phyloP scores from a whole-genome alignment of 1,140 invertebrate species.

The Aphelenchoides avenae region DNA sequence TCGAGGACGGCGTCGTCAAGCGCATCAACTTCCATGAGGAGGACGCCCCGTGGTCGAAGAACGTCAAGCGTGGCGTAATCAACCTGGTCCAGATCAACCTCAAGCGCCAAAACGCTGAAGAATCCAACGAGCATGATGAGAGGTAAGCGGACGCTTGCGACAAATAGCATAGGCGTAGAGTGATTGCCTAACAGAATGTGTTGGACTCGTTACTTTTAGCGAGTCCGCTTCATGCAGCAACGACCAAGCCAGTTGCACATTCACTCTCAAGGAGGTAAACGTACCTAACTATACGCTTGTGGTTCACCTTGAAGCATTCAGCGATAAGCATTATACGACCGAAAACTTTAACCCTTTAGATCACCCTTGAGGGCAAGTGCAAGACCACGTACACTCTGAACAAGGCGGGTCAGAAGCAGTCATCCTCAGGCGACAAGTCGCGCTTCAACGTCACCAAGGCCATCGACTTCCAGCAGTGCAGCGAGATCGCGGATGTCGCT shows the following conservation, averaged over 20 bases:
- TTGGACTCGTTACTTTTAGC: too few relatives aligned
- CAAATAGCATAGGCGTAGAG: too few relatives aligned
- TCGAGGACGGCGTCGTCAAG: slow-evolving; percentile 28
- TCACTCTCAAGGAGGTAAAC: slow-evolving; percentile 30
- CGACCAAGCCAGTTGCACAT: slow-evolving; percentile 4
- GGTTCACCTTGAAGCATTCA: too few relatives aligned
- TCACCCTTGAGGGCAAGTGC: slow-evolving; percentile 34
- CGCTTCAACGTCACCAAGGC: slow-evolving; percentile 52
- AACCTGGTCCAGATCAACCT: slow-evolving; percentile 36
- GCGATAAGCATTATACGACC: too few relatives aligned
- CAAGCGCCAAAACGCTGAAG: slow-evolving; percentile 23
- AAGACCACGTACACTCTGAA: slow-evolving; percentile 30
- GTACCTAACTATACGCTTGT: too few relatives aligned
- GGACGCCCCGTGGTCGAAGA: slow-evolving; percentile 29
- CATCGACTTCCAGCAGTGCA: slow-evolving; percentile 52
- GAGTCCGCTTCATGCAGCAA: too few relatives aligned
- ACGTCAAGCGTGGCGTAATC: slow-evolving; percentile 32
- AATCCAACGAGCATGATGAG: too few relatives aligned
- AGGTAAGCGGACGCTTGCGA: too few relatives aligned
- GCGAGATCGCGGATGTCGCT: slow-evolving; percentile 32
- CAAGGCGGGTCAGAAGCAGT: neutral
- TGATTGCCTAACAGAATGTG: too few relatives aligned
- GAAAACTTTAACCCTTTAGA: slow-evolving; percentile 7
- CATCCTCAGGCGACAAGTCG: neutral
- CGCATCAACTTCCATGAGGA: slow-evolving; percentile 23